Evolutionary conservation across 2,888 invertebrate genomes (phyloP).

Genomic region (Auanema freiburgensis): DNA sequence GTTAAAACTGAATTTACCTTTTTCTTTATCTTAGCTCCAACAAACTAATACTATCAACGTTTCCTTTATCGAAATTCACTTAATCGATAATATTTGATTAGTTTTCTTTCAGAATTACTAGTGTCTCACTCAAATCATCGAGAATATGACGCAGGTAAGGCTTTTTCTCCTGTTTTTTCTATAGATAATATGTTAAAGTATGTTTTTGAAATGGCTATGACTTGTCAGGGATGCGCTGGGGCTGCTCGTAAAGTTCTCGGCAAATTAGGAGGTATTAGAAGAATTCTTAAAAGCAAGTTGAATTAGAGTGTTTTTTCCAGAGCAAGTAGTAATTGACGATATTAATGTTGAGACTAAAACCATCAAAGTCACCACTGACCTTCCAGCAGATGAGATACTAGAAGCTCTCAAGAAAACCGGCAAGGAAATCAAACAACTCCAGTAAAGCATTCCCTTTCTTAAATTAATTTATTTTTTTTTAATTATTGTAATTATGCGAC

Average conservation of each 20-base stretch:
- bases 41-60: too few species aligned
- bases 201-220: slow-evolving; percentile 87
- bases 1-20: too few species aligned
- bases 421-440: slow-evolving; percentile 58
- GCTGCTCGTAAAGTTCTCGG: slow-evolving; percentile 83
- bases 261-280: slow-evolving; percentile 73
- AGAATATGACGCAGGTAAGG: too few species aligned
- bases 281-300: background rate
- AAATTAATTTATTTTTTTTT: slow-evolving; percentile 6
- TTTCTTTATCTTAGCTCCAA: too few species aligned
- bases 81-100: too few species aligned
- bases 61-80: too few species aligned
- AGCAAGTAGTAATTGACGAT: slow-evolving; percentile 63
- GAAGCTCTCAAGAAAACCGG: slow-evolving; percentile 67
- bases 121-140: too few species aligned
- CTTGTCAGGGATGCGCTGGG: slow-evolving; percentile 87
- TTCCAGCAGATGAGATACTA: slow-evolving; percentile 63
- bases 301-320: slow-evolving; percentile 31
- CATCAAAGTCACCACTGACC: slow-evolving; percentile 65
- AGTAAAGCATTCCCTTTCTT: slow-evolving; percentile 17
- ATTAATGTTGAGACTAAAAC: slow-evolving; percentile 64
- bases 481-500: slow-evolving; percentile 2
- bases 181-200: slow-evolving; percentile 27
- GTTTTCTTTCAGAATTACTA: too few species aligned
- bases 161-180: too few species aligned